Evolutionary conservation across 2,888 invertebrate genomes (phyloP), one percentile per base, ranked within the genome.

Genomic region (Amphiduros pacificus): DNA sequence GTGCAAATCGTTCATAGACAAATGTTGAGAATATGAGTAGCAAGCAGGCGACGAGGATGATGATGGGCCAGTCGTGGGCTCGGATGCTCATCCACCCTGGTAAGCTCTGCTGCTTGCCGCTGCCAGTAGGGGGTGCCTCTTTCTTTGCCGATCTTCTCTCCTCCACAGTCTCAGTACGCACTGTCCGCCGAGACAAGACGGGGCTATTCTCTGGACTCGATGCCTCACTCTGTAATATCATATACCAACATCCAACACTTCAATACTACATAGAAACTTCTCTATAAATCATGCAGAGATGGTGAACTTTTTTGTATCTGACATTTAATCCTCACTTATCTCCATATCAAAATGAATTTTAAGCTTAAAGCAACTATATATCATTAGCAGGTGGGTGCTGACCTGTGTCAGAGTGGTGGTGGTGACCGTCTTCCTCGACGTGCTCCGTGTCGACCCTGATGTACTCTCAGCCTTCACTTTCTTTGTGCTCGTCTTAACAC

Each of bases 131-230:
- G 9, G 24, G 14, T 28, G 2, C 28, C 22, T 28, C 27, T 17
- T 28, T 28, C 27, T 27, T 28, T 4, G 24, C 32, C 31, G n/a
- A n/a, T n/a, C 36, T 26, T 24, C 26, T 55, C 14, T 9, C 41
- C 40, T 9, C 27, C 9, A 41, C 27, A 17, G 31, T 36, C 11
- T 28, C 40, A 2, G 55, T 4, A 4, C 55, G 55, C 27, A 55
- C 40, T 11, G 26, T 41, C 41, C 41, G 22, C 24, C 41, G 9
- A 9, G 41, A 27, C 2, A 55, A 40, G 1, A 41, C 28, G 2
- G 55, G 55, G 26, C 55, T 55, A n/a, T 24, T 28, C n/a, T 55
- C 55, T 27, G 55, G 55, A 26, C 55, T 55, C 4, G 55, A 55
- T 17, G 55, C 27, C 26, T 55, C 55, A 2, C 40, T 41, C 55